Conservation (phyloP, 2,888 invertebrate species). For the Spodoptera picta region DNA sequence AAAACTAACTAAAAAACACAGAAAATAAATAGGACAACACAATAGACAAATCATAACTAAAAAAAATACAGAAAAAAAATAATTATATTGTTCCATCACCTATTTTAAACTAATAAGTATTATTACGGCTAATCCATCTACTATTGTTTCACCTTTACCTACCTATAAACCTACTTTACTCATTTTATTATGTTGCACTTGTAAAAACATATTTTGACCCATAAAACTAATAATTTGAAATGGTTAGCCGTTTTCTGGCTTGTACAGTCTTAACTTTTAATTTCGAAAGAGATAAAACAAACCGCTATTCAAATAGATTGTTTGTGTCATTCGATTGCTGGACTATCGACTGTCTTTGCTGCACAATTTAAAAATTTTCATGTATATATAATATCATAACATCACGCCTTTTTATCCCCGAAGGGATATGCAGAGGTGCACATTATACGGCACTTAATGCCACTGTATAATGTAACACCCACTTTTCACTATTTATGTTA, state of each 20-base stretch:
- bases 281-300: too few species aligned
- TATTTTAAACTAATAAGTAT: background rate
- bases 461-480: too few species aligned
- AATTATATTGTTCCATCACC: conserved; percentile 38
- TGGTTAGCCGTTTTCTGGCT: too few species aligned
- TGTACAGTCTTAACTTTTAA: background rate
- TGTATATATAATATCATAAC: too few species aligned
- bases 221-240: background rate
- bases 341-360: too few species aligned
- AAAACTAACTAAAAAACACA: background rate
- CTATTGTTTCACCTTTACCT: conserved; percentile 29
- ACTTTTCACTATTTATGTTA: too few species aligned
- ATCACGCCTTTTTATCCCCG: too few species aligned
- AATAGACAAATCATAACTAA: conserved; percentile 23
- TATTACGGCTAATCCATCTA: conserved; percentile 14
- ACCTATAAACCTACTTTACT: conserved; percentile 23
- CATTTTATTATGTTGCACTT: conserved; percentile 35
- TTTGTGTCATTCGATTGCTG: too few species aligned
- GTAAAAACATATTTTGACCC: conserved; percentile 29
- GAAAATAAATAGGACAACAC: conserved; percentile 32
- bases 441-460: too few species aligned
- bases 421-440: too few species aligned
- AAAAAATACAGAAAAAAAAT: conserved; percentile 17
- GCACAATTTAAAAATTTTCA: too few species aligned
- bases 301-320: too few species aligned